Conservation (phyloP, 2,113 vertebrate genomes). For the Neolamprologus toae region DNA sequence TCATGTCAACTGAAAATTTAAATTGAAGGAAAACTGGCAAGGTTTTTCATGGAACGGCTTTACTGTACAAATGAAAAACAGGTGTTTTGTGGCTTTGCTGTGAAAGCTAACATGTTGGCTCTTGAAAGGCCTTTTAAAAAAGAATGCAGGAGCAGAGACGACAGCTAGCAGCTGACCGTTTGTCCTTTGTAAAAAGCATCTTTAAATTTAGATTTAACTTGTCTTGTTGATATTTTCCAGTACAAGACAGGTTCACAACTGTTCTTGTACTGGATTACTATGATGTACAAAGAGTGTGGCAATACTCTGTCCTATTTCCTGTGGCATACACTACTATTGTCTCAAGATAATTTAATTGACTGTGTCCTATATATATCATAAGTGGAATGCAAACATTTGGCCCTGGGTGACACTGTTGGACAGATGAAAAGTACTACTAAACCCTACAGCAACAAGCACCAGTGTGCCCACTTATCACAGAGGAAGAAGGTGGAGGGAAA, state of each 20-base stretch:
- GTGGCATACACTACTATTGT: not conserved
- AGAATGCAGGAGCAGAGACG: not conserved
- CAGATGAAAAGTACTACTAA: slow-evolving; percentile 39
- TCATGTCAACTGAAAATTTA: not conserved
- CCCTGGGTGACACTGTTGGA: not conserved
- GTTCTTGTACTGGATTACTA: not conserved
- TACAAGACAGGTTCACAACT: not conserved
- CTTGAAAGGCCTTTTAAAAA: not conserved
- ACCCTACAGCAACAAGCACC: slow-evolving; percentile 28
- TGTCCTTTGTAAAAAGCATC: not conserved
- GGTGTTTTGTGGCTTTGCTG: not conserved
- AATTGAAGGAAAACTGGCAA: not conserved
- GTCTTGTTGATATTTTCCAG: not conserved
- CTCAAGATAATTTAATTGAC: slow-evolving; percentile 20
- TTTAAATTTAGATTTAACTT: not conserved
- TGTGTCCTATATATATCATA: slow-evolving; percentile 35
- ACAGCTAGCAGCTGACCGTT: not conserved
- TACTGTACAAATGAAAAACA: not conserved
- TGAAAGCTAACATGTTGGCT: not conserved
- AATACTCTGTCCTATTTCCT: not conserved
- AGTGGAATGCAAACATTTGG: slow-evolving; percentile 34
- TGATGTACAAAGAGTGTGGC: not conserved
- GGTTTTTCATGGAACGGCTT: not conserved
- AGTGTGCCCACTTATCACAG: slow-evolving; percentile 22
- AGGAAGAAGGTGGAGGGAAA: not conserved